These are phyloP conservation scores for Zoroaster sp. DNA, from an alignment of 53 echinoderm and acorn worm species.

Conservation along the genomic window DNA sequence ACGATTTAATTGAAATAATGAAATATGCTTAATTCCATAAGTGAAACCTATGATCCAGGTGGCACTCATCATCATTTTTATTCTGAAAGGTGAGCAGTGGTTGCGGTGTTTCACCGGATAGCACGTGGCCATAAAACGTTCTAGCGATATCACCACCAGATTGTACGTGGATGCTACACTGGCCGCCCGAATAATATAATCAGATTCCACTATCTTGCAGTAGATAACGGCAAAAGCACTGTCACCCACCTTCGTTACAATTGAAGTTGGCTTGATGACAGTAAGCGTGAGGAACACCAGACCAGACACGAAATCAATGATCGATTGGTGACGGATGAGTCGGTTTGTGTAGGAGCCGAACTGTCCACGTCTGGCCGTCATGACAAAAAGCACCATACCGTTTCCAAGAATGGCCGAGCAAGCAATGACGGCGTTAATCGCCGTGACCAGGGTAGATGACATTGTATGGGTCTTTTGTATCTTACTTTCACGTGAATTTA, in stretches of 20 bases:
- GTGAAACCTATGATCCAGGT: neutral
- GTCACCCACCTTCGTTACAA: neutral
- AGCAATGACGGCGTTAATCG: neutral
- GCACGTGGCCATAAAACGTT: constrained; percentile 17
- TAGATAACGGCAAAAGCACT: neutral
- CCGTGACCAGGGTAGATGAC: neutral
- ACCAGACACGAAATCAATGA: neutral
- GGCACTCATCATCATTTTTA: neutral
- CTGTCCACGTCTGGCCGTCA: neutral
- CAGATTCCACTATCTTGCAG: neutral
- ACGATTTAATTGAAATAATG: neutral
- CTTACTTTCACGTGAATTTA: no score
- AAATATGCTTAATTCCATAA: neutral
- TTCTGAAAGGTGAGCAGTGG: neutral
- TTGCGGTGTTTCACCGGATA: constrained; percentile 30
- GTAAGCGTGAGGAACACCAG: neutral
- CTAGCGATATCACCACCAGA: neutral
- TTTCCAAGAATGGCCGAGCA: neutral
- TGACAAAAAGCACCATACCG: neutral
- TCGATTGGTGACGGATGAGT: constrained; percentile 7
- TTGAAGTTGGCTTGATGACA: neutral
- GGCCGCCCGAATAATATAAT: neutral
- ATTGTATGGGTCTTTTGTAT: no score
- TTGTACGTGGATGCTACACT: neutral
- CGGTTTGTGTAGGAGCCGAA: constrained; percentile 25